These are phyloP conservation scores for Eriocheir sinensis DNA, from an alignment of 1,140 invertebrate species.

Conservation along the genomic window DNA sequence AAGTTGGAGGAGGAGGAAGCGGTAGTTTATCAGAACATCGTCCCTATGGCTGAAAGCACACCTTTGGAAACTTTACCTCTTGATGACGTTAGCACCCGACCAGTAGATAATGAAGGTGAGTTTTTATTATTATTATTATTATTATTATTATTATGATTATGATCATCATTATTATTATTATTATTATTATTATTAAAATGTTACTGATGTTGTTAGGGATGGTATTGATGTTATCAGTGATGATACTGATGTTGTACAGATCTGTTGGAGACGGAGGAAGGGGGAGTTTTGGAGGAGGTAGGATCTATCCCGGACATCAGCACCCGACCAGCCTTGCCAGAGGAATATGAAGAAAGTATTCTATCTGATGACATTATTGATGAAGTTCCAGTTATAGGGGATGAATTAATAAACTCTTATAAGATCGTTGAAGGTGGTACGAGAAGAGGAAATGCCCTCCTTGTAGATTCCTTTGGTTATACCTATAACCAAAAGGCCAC, in stretches of 20 bases:
- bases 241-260: neutral
- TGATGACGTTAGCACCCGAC: conserved; percentile 44
- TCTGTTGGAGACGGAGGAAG: too few species aligned
- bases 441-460: conserved; percentile 41
- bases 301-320: conserved; percentile 33
- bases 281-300: too few species aligned
- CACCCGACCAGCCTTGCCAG: conserved; percentile 16
- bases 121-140: conserved; percentile 17
- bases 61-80: conserved; percentile 51
- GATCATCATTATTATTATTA: neutral
- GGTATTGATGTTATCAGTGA: conserved; percentile 10
- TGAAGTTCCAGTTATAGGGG: too few species aligned
- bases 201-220: conserved; percentile 32
- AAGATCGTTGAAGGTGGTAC: conserved; percentile 41
- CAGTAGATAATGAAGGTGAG: conserved; percentile 54
- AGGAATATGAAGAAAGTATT: too few species aligned
- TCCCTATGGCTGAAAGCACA: conserved; percentile 52
- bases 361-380: conserved; percentile 48
- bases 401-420: conserved; percentile 38
- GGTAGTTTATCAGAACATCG: conserved; percentile 51
- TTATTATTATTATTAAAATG: neutral
- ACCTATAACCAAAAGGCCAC: too few species aligned
- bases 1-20: conserved; percentile 30
- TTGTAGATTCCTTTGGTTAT: too few species aligned
- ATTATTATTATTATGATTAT: neutral